Base-by-base conservation (phyloP, 2,888 invertebrate genomes). In the Eucriotettix oculatus region DNA sequence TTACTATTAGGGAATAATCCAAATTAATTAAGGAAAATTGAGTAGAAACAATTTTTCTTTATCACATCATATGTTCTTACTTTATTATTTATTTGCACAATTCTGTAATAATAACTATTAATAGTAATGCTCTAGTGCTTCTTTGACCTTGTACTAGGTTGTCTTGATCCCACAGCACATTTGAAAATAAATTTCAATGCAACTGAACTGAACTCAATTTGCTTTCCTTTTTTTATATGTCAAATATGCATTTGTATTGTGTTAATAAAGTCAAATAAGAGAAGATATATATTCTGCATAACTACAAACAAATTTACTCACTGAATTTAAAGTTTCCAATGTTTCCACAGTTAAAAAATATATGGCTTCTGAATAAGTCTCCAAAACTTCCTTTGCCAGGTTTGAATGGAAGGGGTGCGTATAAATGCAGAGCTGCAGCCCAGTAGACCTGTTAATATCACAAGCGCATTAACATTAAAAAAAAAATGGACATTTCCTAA, bases 311-410 rank as follows among this genome's bases (percentile, higher is more conserved):
- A 62, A 58, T 16, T 52, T 58, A 68, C 74, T 73, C 71, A 79
- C 79, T 71, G 55, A 74, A 68, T 63, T 74, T 72, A 10, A 76
- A 71, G 65, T 79, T 77, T 52, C 81, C 84, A 65, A 91, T 79
- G 71, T 91, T 92, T 66, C 96, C 97, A 58, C 84, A 84, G 73
- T 93, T 95, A 63, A 92, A 72, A 74, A 98, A 99, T 60, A 87
- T 78, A 74, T 99, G 98, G 52, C 90, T 83, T 63, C 90, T 81
- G 72, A 97, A 89, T 66, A 91, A 78, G 66, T 92, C 87, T 1
- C 87, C 89, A 65, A 95, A 80, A 10, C 87, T 86, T 54, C 86
- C 86, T 68, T 81, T 80, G 12, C 87, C 84, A 5, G 87, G 85
- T 64, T 83, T 80, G 75, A 94, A 94, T 16, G 96, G 96, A 61